phyloP scores from a whole-genome alignment of 2,113 vertebrate genomes.

The Melanerpes aurifrons region DNA sequence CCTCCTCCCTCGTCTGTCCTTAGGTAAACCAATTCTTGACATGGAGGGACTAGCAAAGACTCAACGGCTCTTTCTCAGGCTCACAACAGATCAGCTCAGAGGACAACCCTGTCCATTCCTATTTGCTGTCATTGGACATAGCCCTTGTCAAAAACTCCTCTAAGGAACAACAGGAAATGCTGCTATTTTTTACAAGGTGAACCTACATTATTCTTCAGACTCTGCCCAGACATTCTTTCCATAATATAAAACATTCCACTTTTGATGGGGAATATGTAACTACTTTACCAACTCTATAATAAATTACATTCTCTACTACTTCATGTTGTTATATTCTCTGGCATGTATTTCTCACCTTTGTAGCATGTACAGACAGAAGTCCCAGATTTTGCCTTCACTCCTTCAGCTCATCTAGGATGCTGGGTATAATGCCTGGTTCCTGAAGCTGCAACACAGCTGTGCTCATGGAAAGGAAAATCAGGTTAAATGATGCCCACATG shows the following conservation, averaged over 20 bases:
- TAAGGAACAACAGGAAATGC: not conserved
- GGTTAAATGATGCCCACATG: not conserved
- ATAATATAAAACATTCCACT: not conserved
- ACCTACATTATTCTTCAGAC: not conserved
- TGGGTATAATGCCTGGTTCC: not conserved
- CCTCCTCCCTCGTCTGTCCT: not conserved
- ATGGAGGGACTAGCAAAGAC: not conserved
- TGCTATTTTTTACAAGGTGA: not conserved
- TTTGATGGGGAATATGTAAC: not conserved
- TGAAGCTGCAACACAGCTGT: accelerated
- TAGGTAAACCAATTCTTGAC: not conserved
- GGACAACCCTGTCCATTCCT: not conserved
- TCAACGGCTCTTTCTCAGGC: not conserved
- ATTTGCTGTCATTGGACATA: not conserved
- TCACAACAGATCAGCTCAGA: not conserved
- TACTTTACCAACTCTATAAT: not conserved
- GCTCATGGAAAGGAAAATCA: accelerated
- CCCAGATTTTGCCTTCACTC: not conserved
- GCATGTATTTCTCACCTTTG: not conserved
- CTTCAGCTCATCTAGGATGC: not conserved
- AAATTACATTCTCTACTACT: not conserved
- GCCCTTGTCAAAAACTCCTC: not conserved
- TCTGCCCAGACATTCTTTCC: not conserved
- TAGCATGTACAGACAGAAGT: not conserved
- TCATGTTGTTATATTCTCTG: not conserved